phyloP scores from a whole-genome alignment of 2,797 vertebrate species.

The Amblyraja radiata region DNA sequence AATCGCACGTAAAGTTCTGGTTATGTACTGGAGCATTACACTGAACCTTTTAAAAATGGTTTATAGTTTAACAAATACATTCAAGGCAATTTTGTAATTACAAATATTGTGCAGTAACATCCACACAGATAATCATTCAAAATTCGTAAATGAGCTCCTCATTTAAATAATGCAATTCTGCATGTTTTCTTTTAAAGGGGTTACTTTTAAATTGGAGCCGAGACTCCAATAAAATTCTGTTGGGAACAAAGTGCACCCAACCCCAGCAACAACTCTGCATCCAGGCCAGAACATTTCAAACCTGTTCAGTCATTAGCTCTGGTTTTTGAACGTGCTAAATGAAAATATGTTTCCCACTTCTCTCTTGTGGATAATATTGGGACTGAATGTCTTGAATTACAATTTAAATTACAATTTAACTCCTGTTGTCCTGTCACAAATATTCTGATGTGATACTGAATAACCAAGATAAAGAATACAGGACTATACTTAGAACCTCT shows the following conservation, averaged over 20 bases:
- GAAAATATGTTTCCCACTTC: not conserved
- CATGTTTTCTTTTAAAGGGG: not conserved
- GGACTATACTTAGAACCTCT: not conserved
- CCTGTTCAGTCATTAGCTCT: not conserved
- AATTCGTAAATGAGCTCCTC: not conserved
- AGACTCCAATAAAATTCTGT: not conserved
- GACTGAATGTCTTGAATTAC: not conserved
- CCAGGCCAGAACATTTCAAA: not conserved
- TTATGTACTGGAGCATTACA: not conserved
- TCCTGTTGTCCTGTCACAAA: not conserved
- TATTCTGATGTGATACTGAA: not conserved
- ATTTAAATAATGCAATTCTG: not conserved
- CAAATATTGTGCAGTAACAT: not conserved
- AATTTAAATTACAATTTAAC: not conserved
- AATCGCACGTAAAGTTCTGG: not conserved
- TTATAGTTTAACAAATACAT: not conserved
- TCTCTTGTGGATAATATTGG: not conserved
- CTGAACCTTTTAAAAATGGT: not conserved
- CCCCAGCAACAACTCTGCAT: not conserved
- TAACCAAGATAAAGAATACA: not conserved
- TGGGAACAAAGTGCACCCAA: not conserved
- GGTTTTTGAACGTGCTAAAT: not conserved
- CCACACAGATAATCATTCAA: not conserved
- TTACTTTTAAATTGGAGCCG: not conserved
- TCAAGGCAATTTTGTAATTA: conserved; percentile 8